phyloP scores from a whole-genome alignment of 1,140 invertebrate species.

The Aradophagus sp. region DNA sequence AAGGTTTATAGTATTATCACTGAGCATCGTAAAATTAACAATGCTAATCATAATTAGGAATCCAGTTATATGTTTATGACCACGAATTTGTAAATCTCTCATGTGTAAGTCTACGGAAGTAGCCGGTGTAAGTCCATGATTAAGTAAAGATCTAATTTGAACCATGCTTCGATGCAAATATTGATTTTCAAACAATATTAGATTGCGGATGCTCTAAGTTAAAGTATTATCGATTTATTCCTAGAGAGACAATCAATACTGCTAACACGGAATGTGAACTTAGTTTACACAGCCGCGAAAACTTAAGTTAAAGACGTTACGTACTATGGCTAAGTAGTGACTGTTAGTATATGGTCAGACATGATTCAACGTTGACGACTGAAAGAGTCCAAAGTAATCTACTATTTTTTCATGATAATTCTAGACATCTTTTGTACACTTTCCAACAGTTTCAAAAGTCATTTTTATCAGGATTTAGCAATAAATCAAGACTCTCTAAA shows the following conservation, averaged over 20 bases:
- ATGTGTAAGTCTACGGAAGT: conserved; percentile 11
- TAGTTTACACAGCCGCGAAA: conserved; percentile 48
- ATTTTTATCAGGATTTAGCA: too few species aligned
- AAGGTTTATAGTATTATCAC: too few species aligned
- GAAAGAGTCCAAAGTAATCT: too few species aligned
- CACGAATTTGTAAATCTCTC: background rate
- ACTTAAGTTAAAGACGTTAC: conserved; percentile 33
- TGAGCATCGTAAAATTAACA: too few species aligned
- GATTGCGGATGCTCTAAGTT: conserved; percentile 16
- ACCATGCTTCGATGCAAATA: conserved; percentile 39
- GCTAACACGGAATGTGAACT: conserved; percentile 43
- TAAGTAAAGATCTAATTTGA: conserved; percentile 49
- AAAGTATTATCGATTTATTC: conserved; percentile 44
- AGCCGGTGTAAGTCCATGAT: conserved; percentile 6
- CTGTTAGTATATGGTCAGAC: conserved; percentile 47
- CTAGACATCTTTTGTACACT: too few species aligned
- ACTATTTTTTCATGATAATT: too few species aligned
- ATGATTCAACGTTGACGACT: conserved; percentile 24
- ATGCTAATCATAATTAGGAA: too few species aligned
- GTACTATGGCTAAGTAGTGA: conserved; percentile 51
- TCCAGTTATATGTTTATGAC: too few species aligned
- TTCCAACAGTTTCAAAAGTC: too few species aligned
- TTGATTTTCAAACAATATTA: conserved; percentile 43
- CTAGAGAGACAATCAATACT: conserved; percentile 37
- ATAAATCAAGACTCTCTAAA: too few species aligned